Evolutionary conservation across 2,888 invertebrate genomes (phyloP).

Genomic region (Acleris holmiana): DNA sequence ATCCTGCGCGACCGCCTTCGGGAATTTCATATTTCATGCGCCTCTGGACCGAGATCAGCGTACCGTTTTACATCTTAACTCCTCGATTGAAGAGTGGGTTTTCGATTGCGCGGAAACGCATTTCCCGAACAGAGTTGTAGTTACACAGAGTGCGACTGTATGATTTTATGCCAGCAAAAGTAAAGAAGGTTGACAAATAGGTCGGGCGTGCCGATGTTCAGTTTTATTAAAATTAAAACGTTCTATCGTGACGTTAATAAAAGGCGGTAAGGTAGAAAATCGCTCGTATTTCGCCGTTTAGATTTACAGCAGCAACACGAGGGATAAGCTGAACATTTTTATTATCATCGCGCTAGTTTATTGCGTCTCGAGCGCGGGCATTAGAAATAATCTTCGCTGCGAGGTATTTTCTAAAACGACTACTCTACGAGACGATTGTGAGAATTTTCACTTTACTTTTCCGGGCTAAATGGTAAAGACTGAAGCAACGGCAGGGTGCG

Average conservation of each 20-base stretch:
- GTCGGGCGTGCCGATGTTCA: slow-evolving; percentile 81
- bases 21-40: slow-evolving; percentile 75
- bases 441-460: slow-evolving; percentile 49
- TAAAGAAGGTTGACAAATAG: slow-evolving; percentile 85
- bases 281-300: slow-evolving; percentile 59
- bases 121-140: slow-evolving; percentile 59
- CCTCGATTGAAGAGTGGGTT: slow-evolving; percentile 72
- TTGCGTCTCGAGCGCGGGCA: slow-evolving; percentile 73
- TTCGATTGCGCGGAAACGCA: slow-evolving; percentile 58
- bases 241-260: slow-evolving; percentile 77
- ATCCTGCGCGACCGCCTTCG: slow-evolving; percentile 69
- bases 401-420: slow-evolving; percentile 61
- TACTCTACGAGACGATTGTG: slow-evolving; percentile 50
- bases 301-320: slow-evolving; percentile 72
- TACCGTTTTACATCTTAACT: slow-evolving; percentile 78
- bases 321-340: slow-evolving; percentile 78
- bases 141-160: slow-evolving; percentile 75
- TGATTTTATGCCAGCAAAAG: slow-evolving; percentile 82
- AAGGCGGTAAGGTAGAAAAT: slow-evolving; percentile 71
- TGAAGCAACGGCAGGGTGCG: slow-evolving; percentile 13
- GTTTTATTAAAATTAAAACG: slow-evolving; percentile 84
- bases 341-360: slow-evolving; percentile 79
- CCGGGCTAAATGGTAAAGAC: slow-evolving; percentile 26
- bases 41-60: slow-evolving; percentile 67
- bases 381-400: slow-evolving; percentile 75